These are phyloP conservation scores for Hirudinaria manillensis DNA, from an alignment of 2,888 invertebrate species.

Conservation along the genomic window DNA sequence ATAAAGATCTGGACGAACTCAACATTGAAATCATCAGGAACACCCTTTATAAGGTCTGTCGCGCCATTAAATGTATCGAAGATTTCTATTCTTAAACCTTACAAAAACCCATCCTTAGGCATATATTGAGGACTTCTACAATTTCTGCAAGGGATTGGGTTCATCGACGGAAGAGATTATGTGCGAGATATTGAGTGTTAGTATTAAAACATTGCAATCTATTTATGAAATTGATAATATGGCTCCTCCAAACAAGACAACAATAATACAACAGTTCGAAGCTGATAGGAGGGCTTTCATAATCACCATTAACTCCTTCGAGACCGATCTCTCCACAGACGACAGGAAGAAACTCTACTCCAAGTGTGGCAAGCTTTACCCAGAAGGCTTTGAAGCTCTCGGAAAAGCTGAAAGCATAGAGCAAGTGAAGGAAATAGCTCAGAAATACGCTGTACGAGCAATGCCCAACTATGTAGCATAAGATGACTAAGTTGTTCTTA, in stretches of 20 bases:
- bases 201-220: conserved; percentile 50
- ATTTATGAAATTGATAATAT: no score
- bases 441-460: conserved; percentile 75
- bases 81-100: neutral
- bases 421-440: conserved; percentile 94
- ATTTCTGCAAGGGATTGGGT: conserved; percentile 84
- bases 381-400: conserved; percentile 88
- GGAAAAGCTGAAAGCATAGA: conserved; percentile 97
- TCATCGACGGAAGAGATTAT: conserved; percentile 96
- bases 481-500: neutral
- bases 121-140: conserved; percentile 76
- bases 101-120: conserved; percentile 47
- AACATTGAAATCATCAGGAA: conserved; percentile 99
- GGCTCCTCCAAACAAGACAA: no score
- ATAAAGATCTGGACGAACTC: conserved; percentile 99
- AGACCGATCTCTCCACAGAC: conserved; percentile 95
- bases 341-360: conserved; percentile 94
- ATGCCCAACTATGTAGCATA: neutral
- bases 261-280: conserved; percentile 69
- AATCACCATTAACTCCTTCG: conserved; percentile 98
- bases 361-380: conserved; percentile 88
- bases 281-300: conserved; percentile 97
- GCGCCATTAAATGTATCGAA: neutral
- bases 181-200: conserved; percentile 96
- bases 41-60: conserved; percentile 84